Evolutionary conservation across 2,888 invertebrate species (phyloP), one percentile per base, ranked within the genome.

Genomic region (Ormyrus rosae): DNA sequence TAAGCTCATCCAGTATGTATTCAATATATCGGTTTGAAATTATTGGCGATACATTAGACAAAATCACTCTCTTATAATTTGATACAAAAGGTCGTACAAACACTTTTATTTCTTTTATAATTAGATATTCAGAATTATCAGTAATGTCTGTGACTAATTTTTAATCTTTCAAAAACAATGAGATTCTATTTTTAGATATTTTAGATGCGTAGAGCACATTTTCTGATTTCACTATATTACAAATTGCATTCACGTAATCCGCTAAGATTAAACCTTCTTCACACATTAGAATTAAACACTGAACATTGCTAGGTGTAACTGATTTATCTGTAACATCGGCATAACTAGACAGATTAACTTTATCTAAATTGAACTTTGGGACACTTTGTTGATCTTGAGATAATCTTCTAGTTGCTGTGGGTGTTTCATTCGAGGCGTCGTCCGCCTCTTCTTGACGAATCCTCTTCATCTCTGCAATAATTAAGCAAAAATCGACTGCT

Each of bases 1-100:
- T 51, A 10, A 67, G 0, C 0, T 19, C 7, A 11, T 51, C 51
- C 2, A 67, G 19, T 2, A 67, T 67, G 13, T 34, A 51, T 67
- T 67, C 67, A 13, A 67, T 13, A 10, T 45, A 13, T 3, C 19
- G 67, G 19, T 67, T 67, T 6, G 67, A 53, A 6, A 67, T 67
- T 5, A 8, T 6, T 19, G 51, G 51, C 6, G 67, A 13, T 6
- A 67, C 67, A 53, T 67, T 67, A 1, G 67, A 67, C 19, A 67
- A 67, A 3, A 67, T 65, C 2, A 65, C 7, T 13, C n/a, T 65
- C 51, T 48, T 48, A 7, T 65, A 8, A 8, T 2, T 67, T 6
- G 67, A 67, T 2, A 51, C 19, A 13, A 67, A 51, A 2, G 67
- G 53, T 51, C 51, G 7, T 8, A 67, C 13, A 5, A 19, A 53